A percentile compares a stretch with the other conserved stretches of the same genome.
These are phyloP conservation scores for Dione vanillae DNA, from an alignment of 2,888 invertebrate genomes.

Conservation along the genomic window DNA sequence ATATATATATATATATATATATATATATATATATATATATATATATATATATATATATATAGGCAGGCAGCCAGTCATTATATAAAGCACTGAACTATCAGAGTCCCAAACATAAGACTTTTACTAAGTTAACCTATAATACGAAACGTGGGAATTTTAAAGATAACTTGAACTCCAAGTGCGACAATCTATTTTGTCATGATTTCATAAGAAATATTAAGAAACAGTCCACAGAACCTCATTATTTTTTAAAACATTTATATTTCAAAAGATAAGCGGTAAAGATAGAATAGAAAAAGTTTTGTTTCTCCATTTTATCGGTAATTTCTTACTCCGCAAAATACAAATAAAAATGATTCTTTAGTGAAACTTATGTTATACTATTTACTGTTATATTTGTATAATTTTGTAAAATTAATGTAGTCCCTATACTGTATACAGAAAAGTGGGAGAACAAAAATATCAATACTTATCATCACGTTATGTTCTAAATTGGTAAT, in stretches of 20 bases:
- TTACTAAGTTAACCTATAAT: neutral
- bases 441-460: neutral
- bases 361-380: neutral
- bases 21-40: no score
- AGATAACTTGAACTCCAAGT: slow-evolving; percentile 22
- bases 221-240: slow-evolving; percentile 26
- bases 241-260: slow-evolving; percentile 25
- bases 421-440: neutral
- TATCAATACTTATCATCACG: neutral
- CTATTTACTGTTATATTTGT: no score
- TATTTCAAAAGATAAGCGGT: slow-evolving; percentile 19
- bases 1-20: no score
- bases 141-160: slow-evolving; percentile 28
- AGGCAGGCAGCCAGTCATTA: no score
- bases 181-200: slow-evolving; percentile 29
- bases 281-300: slow-evolving; percentile 1
- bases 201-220: slow-evolving; percentile 29
- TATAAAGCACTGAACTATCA: neutral
- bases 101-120: neutral
- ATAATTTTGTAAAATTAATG: neutral
- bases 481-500: neutral
- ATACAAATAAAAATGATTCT: neutral
- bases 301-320: neutral
- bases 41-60: no score
- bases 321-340: neutral